A percentile compares a stretch with the other conserved stretches of the same genome.
These are phyloP conservation scores for Adelges cooleyi DNA, from an alignment of 1,140 invertebrate genomes.

Conservation along the genomic window DNA sequence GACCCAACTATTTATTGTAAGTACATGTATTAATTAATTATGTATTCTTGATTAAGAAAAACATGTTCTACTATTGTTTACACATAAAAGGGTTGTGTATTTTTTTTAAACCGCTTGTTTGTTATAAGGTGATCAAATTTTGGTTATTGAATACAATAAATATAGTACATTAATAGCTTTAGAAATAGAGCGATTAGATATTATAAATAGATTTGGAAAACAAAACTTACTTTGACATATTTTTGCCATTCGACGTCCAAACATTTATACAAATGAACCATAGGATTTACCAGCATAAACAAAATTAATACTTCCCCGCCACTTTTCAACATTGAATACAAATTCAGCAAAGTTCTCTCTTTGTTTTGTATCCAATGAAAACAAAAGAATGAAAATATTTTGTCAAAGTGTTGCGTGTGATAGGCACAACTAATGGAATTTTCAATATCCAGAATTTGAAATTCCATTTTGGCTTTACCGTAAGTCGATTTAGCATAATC, in stretches of 20 bases:
- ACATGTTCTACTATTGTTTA: too few species aligned
- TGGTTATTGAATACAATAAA: too few species aligned
- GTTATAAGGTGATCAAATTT: too few species aligned
- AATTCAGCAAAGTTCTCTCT: background rate
- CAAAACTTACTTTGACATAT: constrained; percentile 10
- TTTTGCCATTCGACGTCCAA: constrained; percentile 14
- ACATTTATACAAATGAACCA: constrained; percentile 11
- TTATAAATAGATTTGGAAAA: too few species aligned
- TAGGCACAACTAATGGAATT: background rate
- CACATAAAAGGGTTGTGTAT: too few species aligned
- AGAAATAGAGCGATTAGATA: too few species aligned
- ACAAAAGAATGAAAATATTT: constrained; percentile 21
- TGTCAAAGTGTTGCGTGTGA: background rate
- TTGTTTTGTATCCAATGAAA: constrained; percentile 15
- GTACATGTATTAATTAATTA: too few species aligned
- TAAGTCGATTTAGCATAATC: background rate
- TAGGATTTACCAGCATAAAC: constrained; percentile 3
- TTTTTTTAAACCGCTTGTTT: too few species aligned
- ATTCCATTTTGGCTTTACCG: background rate
- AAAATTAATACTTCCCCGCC: constrained; percentile 4
- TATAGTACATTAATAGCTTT: too few species aligned
- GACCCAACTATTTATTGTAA: too few species aligned
- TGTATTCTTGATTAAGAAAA: too few species aligned
- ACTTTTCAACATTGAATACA: constrained; percentile 6
- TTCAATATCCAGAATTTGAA: constrained; percentile 12